Conservation (phyloP, 2,113 vertebrate species). For the Hypomesus transpacificus region DNA sequence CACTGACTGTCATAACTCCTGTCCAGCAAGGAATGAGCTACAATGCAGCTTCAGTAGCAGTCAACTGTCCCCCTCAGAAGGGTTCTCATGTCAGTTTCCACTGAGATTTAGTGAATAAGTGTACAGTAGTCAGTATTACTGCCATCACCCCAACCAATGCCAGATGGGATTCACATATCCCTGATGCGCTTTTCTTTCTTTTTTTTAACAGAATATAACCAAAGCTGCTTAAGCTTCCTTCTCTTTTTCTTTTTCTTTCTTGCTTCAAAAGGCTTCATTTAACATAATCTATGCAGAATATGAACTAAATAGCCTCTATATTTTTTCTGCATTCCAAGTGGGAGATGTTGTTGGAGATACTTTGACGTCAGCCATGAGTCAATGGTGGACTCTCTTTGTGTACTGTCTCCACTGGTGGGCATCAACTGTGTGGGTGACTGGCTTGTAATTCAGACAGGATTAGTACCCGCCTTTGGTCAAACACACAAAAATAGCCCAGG, state of each 20-base stretch:
- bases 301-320: too few species aligned
- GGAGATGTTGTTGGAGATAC: neutral
- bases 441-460: constrained; percentile 45
- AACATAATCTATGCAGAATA: too few species aligned
- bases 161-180: neutral
- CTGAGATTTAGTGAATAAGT: neutral
- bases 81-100: neutral
- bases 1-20: constrained; percentile 34
- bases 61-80: constrained; percentile 18
- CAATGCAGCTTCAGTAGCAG: constrained; percentile 11
- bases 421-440: constrained; percentile 23
- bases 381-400: neutral
- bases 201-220: neutral
- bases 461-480: constrained; percentile 42
- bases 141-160: constrained; percentile 4
- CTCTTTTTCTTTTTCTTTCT: neutral
- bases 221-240: neutral
- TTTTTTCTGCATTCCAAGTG: neutral
- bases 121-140: neutral
- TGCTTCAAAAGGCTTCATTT: too few species aligned
- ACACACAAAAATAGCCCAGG: constrained; percentile 45
- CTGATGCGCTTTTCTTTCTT: too few species aligned
- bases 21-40: constrained; percentile 26
- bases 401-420: constrained; percentile 18
- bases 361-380: neutral